phyloP scores from a whole-genome alignment of 2,113 vertebrate genomes.

The Sardina pilchardus region DNA sequence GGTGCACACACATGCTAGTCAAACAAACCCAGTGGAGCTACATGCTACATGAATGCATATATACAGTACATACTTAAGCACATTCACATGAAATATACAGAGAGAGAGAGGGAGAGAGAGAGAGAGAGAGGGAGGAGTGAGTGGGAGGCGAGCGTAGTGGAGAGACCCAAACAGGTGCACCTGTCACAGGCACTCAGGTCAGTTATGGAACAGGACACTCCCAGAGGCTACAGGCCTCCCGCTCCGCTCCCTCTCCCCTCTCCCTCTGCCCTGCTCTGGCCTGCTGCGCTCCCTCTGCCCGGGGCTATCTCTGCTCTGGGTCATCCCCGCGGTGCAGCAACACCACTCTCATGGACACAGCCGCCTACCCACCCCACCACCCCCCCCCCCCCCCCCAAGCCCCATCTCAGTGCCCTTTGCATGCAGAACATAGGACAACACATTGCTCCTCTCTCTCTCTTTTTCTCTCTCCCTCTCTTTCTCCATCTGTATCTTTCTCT shows the following conservation, averaged over 20 bases:
- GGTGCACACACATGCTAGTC: neutral
- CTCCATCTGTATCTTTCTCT: neutral
- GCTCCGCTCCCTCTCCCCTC: neutral
- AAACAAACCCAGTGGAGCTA: neutral
- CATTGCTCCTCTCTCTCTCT: neutral
- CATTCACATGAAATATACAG: neutral
- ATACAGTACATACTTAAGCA: neutral
- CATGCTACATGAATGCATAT: neutral
- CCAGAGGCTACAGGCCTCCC: conserved; percentile 19
- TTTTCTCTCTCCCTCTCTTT: neutral
- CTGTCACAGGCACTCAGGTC: conserved; percentile 20
- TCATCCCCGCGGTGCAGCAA: neutral
- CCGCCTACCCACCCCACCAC: no score
- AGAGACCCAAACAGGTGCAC: neutral
- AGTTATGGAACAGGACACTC: neutral
- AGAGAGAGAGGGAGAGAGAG: no score
- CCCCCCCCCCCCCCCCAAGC: no score
- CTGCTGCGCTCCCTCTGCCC: neutral
- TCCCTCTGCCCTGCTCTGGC: neutral
- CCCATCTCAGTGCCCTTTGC: neutral
- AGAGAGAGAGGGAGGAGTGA: no score
- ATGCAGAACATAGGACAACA: neutral
- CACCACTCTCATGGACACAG: neutral
- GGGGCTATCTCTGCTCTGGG: neutral
- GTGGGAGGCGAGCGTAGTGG: neutral